phyloP scores from a whole-genome alignment of 2,113 vertebrate species.

The Cryptotis parvus region DNA sequence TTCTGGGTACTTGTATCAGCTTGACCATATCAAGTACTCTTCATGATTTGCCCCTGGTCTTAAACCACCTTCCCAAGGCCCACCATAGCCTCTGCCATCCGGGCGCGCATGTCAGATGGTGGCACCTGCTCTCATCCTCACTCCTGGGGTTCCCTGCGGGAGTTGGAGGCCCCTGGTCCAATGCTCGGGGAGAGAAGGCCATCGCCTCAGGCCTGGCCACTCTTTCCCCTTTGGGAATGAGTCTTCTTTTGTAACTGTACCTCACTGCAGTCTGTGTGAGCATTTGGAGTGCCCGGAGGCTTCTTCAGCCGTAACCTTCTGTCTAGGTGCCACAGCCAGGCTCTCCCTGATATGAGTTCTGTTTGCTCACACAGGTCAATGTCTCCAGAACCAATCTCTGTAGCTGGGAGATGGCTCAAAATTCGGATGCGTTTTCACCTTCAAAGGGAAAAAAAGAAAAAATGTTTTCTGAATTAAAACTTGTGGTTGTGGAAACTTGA shows the following conservation, averaged over 20 bases:
- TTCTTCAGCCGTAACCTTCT: background rate
- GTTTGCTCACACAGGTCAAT: background rate
- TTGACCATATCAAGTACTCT: background rate
- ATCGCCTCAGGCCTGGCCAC: background rate
- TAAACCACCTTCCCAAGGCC: background rate
- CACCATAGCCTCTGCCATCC: too few relatives aligned
- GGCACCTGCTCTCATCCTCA: background rate
- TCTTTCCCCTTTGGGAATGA: background rate
- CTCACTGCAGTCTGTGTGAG: background rate
- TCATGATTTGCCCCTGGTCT: background rate
- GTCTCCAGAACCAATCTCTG: background rate
- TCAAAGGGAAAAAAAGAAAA: background rate
- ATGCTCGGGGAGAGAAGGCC: background rate
- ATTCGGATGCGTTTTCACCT: constrained; percentile 8
- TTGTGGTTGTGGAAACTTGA: constrained; percentile 48
- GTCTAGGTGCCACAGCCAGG: background rate
- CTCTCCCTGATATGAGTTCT: background rate
- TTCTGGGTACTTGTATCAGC: background rate
- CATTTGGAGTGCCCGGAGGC: background rate
- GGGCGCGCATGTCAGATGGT: background rate
- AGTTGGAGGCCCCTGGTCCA: background rate
- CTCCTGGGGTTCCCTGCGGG: accelerated
- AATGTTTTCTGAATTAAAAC: constrained; percentile 64
- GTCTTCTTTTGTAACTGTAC: background rate
- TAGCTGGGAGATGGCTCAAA: background rate